Evolutionary conservation across 2,797 vertebrate species (phyloP).

Genomic region (Brotula barbata): DNA sequence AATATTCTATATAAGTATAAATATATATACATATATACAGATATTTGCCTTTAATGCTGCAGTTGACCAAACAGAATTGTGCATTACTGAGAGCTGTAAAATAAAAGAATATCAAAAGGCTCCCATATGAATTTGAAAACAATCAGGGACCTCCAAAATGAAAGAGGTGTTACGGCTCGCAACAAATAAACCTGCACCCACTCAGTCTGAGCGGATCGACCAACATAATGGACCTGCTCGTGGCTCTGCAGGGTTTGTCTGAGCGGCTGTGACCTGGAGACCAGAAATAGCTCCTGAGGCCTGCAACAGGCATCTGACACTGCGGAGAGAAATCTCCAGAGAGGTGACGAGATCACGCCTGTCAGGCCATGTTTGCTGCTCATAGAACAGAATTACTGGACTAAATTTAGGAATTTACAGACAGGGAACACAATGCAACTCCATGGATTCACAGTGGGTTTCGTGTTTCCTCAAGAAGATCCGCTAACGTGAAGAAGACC

Average conservation of each 20-base stretch:
- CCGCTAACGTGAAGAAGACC: conserved; percentile 12
- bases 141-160: no score
- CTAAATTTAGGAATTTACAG: conserved; percentile 55
- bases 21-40: no score
- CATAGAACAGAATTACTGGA: conserved; percentile 44
- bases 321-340: conserved; percentile 68
- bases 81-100: no score
- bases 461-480: conserved; percentile 7
- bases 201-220: no score
- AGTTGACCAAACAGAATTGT: no score
- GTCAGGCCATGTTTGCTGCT: conserved; percentile 57
- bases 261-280: conserved; percentile 56
- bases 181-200: no score
- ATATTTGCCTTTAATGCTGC: no score
- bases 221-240: no score
- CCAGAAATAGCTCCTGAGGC: conserved; percentile 76
- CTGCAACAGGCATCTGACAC: conserved; percentile 76
- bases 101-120: no score
- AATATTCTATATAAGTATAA: no score
- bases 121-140: no score
- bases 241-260: conserved; percentile 41
- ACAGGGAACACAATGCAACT: conserved; percentile 16
- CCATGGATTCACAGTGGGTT: background rate
- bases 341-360: conserved; percentile 64
- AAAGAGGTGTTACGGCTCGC: no score